Conservation (phyloP, 2,797 vertebrate species). For the Danio jaintianensis region DNA sequence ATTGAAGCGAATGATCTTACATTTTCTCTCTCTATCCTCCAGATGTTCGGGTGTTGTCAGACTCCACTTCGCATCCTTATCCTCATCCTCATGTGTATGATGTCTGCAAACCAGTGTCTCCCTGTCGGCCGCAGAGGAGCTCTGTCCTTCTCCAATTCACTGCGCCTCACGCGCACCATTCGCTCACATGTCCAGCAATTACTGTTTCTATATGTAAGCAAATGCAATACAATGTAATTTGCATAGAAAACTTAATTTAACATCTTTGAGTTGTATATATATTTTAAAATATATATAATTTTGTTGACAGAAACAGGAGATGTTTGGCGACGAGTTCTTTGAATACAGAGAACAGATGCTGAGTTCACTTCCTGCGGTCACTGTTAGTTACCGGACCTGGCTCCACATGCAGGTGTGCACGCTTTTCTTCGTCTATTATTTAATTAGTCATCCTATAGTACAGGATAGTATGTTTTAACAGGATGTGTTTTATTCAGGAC, state of each 20-base stretch:
- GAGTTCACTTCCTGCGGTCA: constrained; percentile 70
- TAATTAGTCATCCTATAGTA: background rate
- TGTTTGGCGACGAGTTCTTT: constrained; percentile 70
- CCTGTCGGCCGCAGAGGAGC: constrained; percentile 22
- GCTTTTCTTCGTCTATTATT: background rate
- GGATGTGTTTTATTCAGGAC: constrained; percentile 70
- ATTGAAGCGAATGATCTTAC: background rate
- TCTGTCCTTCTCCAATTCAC: constrained; percentile 67
- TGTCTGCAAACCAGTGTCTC: constrained; percentile 7
- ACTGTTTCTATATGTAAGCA: constrained; percentile 76
- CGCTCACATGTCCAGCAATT: constrained; percentile 72
- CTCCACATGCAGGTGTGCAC: constrained; percentile 73
- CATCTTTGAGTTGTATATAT: too few relatives aligned
- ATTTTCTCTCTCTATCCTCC: background rate
- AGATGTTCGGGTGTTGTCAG: constrained; percentile 17
- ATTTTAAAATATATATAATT: background rate
- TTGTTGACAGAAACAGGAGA: constrained; percentile 71
- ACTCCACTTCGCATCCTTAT: constrained; percentile 55
- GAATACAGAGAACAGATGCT: constrained; percentile 69
- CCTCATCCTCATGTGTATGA: constrained; percentile 33
- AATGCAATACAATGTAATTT: background rate
- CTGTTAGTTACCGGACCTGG: constrained; percentile 74
- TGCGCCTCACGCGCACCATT: constrained; percentile 66
- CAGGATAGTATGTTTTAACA: background rate
- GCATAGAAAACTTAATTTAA: too few relatives aligned